These are phyloP conservation scores for Formica aserva DNA, from an alignment of 2,888 invertebrate species.

Conservation along the genomic window DNA sequence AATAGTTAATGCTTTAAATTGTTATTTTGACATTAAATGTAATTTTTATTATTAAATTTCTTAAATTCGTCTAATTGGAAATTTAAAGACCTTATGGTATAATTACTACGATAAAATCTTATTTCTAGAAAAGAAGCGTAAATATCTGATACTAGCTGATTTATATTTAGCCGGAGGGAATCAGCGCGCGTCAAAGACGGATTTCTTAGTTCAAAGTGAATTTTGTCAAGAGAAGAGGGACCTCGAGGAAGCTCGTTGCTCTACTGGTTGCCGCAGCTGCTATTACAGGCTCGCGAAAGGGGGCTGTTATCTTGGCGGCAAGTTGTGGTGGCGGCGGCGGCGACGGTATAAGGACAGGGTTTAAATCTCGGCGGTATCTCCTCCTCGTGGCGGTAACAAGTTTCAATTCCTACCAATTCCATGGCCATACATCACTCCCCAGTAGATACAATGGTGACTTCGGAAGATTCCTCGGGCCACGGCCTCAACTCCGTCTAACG, in stretches of 20 bases:
- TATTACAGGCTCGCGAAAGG: slow-evolving; percentile 68
- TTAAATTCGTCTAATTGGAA: not conserved
- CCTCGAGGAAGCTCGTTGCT: not conserved
- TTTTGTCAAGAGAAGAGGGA: slow-evolving; percentile 11
- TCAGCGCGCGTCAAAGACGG: slow-evolving; percentile 9
- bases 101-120: not conserved
- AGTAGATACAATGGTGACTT: slow-evolving; percentile 84
- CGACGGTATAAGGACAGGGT: slow-evolving; percentile 79
- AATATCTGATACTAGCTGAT: slow-evolving; percentile 57
- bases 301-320: slow-evolving; percentile 77
- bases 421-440: slow-evolving; percentile 84
- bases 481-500: slow-evolving; percentile 74
- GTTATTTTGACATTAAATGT: too few relatives aligned
- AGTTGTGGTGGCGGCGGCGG: slow-evolving; percentile 58
- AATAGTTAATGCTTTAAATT: too few relatives aligned
- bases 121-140: not conserved
- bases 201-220: slow-evolving; percentile 30
- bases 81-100: not conserved
- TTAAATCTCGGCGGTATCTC: slow-evolving; percentile 83
- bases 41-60: not conserved
- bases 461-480: slow-evolving; percentile 77
- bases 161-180: slow-evolving; percentile 60
- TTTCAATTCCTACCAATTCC: slow-evolving; percentile 85
- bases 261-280: slow-evolving; percentile 33
- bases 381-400: slow-evolving; percentile 82